These are phyloP conservation scores for Peromyscus eremicus DNA, from an alignment of 2,797 vertebrate genomes.

Conservation along the genomic window DNA sequence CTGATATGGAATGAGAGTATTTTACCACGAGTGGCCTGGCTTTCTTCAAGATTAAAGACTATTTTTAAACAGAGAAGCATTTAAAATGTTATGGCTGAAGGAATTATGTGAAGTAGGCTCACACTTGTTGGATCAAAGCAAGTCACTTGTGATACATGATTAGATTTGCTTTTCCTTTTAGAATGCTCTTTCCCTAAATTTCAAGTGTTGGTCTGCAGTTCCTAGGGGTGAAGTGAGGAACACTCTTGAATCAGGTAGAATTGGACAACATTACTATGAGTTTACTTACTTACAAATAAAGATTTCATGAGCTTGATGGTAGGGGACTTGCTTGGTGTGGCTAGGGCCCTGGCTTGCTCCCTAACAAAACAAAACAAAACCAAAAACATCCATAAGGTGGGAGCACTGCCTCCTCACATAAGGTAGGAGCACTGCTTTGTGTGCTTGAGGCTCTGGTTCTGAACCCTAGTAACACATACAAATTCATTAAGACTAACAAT, in stretches of 20 bases:
- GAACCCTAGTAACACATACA: not conserved
- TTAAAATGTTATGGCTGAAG: not conserved
- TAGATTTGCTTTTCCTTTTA: slow-evolving; percentile 4
- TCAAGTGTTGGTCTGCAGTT: not conserved
- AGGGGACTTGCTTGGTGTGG: not conserved
- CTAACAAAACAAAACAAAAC: not conserved
- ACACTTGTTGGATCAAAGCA: not conserved
- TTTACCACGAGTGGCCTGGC: not conserved
- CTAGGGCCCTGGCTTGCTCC: not conserved
- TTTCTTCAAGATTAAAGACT: not conserved
- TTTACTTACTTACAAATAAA: not conserved
- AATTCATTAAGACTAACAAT: not conserved
- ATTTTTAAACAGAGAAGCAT: slow-evolving; percentile 20
- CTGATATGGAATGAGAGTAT: not conserved
- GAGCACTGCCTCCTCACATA: too few species aligned
- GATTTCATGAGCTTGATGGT: not conserved
- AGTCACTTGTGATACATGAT: not conserved
- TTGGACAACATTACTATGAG: not conserved
- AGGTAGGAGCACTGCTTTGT: not conserved
- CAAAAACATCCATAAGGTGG: not conserved
- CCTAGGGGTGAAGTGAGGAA: not conserved
- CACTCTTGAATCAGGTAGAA: not conserved
- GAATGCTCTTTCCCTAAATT: not conserved
- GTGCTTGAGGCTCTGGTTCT: not conserved
- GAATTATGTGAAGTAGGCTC: not conserved